These are phyloP conservation scores for Sycon ciliatum DNA, from an alignment of 37 sponge, comb jelly and placozoan species.

Conservation along the genomic window DNA sequence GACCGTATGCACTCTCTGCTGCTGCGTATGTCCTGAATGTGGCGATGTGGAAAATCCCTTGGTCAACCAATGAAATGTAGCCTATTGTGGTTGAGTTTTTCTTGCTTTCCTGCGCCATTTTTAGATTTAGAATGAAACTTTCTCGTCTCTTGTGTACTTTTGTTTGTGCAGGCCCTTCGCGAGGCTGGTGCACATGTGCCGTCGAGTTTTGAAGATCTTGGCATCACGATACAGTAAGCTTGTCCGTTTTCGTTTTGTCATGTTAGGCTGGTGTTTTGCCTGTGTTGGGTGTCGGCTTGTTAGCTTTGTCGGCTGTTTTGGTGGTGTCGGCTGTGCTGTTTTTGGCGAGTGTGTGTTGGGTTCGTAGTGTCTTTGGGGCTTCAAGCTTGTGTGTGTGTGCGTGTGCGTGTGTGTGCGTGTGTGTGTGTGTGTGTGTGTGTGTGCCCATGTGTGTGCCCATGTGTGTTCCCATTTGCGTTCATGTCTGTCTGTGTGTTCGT, in stretches of 20 bases:
- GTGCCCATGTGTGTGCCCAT: neutral
- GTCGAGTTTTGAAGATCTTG: slow-evolving; percentile 82
- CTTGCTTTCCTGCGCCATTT: too few relatives aligned
- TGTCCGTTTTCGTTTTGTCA: too few relatives aligned
- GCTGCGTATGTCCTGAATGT: too few relatives aligned
- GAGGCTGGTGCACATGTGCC: slow-evolving; percentile 86
- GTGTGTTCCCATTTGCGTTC: neutral
- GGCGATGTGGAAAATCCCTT: too few relatives aligned
- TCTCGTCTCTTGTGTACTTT: slow-evolving; percentile 2
- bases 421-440: neutral
- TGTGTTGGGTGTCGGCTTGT: too few relatives aligned
- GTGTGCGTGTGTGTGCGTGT: slow-evolving; percentile 15
- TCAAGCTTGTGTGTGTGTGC: slow-evolving; percentile 1
- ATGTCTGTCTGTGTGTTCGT: neutral
- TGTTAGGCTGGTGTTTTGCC: too few relatives aligned
- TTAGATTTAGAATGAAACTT: too few relatives aligned
- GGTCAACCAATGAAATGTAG: too few relatives aligned
- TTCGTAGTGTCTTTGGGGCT: neutral
- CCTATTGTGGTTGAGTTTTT: too few relatives aligned
- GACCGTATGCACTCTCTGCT: too few relatives aligned
- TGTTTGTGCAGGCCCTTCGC: slow-evolving; percentile 44
- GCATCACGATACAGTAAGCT: slow-evolving; percentile 53
- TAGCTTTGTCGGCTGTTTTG: too few relatives aligned
- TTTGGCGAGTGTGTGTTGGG: neutral
- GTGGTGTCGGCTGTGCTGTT: slow-evolving; percentile 2